Evolutionary conservation across 2,113 vertebrate species (phyloP).

Genomic region (Hyaena hyaena): DNA sequence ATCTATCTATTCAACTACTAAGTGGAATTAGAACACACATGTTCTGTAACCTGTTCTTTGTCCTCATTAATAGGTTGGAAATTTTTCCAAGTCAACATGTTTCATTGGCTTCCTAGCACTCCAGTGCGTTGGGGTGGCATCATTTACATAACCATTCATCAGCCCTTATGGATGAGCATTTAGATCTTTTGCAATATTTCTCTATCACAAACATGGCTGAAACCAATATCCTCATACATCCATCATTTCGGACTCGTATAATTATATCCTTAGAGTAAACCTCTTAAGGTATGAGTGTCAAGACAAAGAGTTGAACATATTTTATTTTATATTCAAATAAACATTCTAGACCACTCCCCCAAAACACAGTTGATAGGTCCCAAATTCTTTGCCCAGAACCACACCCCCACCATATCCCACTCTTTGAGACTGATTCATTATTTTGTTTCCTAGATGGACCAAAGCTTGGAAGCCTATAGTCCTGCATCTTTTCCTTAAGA

Average conservation of each 20-base stretch:
- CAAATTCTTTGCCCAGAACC: neutral
- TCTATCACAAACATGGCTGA: conserved; percentile 1
- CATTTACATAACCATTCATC: neutral
- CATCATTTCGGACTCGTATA: neutral
- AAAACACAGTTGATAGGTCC: neutral
- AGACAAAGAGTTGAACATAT: neutral
- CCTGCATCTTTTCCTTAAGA: neutral
- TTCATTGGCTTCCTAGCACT: neutral
- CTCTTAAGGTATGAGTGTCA: neutral
- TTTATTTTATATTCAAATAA: neutral
- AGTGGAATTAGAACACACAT: neutral
- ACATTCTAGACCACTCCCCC: neutral
- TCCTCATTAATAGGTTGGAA: neutral
- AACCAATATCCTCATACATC: neutral
- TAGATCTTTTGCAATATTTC: neutral
- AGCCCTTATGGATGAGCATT: neutral
- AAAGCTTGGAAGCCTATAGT: neutral
- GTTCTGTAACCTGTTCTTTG: neutral
- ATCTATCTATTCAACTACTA: neutral
- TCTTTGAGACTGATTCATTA: neutral
- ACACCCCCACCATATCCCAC: neutral
- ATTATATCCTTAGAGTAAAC: neutral
- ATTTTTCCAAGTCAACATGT: neutral
- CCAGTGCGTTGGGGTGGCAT: neutral
- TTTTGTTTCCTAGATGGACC: neutral